Evolutionary conservation across 2,888 invertebrate species (phyloP), one percentile per base, ranked within the genome.

Genomic region (Ochropleura leucogaster): DNA sequence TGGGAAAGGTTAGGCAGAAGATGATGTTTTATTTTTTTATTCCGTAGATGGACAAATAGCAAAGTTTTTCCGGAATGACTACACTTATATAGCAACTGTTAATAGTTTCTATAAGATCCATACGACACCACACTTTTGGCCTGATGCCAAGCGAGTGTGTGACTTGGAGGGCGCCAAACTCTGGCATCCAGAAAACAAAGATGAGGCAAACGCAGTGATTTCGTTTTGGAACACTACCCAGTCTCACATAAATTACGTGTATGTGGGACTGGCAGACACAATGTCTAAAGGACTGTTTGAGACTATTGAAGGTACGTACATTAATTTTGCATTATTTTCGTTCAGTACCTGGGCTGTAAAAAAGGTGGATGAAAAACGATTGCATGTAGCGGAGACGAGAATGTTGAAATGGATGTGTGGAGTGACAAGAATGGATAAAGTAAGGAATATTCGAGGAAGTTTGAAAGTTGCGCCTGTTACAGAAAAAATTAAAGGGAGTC

Each of bases 271-370:
- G 16, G 65, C 74, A n/a, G 74, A 74, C 12, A 65, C 89, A 66
- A 53, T 90, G 3, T 89, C 86, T 4, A 90, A 93, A 85, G 92
- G 92, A 70, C 91, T 92, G 12, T 94, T 90, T 79, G 91, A 91
- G 77, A 94, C 93, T 42, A 77, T 92, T 46, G 89, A 89, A 7
- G 88, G 90, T 90, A 84, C 80, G 85, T 76, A 47, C 18, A 51
- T 5, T 9, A 10, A 42, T 51, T 57, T 42, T 44, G 4, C 4
- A n/a, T 44, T 59, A 42, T 14, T 1, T 59, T 18, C 7, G 20
- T 42, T 7, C 30, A 30, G 57, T 8, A 57, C n/a, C n/a, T n/a
- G n/a, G n/a, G n/a, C n/a, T n/a, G n/a, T n/a, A n/a, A n/a, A n/a
- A n/a, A n/a, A n/a, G n/a, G n/a, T n/a, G n/a, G n/a, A n/a, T n/a